Base-by-base conservation (phyloP, 2,888 invertebrate genomes). In the Trissolcus japonicus region DNA sequence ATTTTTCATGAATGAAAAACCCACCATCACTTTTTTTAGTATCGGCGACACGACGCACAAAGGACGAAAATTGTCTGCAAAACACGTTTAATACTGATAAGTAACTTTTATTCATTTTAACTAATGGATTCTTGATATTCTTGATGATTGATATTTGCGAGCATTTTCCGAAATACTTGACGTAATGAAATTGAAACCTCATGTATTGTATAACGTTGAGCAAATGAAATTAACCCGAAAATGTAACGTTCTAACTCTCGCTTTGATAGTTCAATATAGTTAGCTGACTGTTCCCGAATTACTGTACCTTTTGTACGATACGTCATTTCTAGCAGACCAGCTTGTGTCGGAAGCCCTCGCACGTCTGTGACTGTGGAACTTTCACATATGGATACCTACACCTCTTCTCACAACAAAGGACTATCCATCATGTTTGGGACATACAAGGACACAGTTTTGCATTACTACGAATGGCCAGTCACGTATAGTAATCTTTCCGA, bases 351-450 rank as follows among this genome's bases (percentile, higher is more conserved):
- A 83, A 82, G 82, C 81, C 82, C 82, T 80, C 79, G 66, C 71
- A 71, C 76, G 67, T 77, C 67, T 55, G 48, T 75, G 75, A 71
- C 55, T 53, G 3, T 16, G 16, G 63, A 19, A 55, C 53, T 68
- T 75, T 55, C 71, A 67, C 60, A 65, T 66, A 63, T 66, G 66
- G 62, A 17, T 29, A 53, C 74, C 74, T 74, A 71, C 71, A 66
- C 78, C 48, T 67, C 50, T 65, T 53, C 16, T 16, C 57, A 72
- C 75, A 66, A 78, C 83, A 81, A 80, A 80, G 80, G 80, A 79
- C 84, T 83, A 86, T 87, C 83, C 86, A 87, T 87, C 87, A 87
- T 83, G 81, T 84, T 85, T 83, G 87, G 86, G 86, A 86, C 87
- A 86, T 85, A 84, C 85, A 82, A 82, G 80, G 83, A 86, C 85